Percentiles rank a stretch among this genome's conserved stretches.
phyloP scores from a whole-genome alignment of 1,140 invertebrate species.

The Microplitis demolitor region DNA sequence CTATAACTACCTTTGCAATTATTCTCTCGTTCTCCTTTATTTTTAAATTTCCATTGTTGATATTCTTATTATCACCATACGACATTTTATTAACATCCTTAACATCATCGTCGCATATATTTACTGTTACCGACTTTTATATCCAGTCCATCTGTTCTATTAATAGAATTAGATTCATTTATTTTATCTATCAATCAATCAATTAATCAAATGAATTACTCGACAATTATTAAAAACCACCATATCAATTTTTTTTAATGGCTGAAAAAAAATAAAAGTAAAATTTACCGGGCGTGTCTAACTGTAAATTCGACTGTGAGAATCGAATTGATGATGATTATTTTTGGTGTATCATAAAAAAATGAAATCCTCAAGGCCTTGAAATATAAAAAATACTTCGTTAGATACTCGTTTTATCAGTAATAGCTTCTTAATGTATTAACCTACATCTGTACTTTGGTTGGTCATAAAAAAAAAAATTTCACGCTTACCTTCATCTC shows the following conservation, averaged over 20 bases:
- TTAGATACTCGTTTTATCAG: too few species aligned
- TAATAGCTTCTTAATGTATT: too few species aligned
- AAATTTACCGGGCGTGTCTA: background rate
- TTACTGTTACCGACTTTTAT: background rate
- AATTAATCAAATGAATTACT: background rate
- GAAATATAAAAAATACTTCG: background rate
- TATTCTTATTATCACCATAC: background rate
- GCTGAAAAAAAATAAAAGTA: background rate
- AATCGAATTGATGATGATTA: slow-evolving; percentile 3
- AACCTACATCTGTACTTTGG: too few species aligned
- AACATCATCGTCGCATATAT: background rate
- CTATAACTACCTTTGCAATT: background rate
- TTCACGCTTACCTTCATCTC: too few species aligned
- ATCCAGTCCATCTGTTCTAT: too few species aligned
- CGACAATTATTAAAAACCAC: background rate
- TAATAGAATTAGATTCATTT: too few species aligned
- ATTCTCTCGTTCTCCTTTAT: background rate
- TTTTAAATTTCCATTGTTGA: background rate
- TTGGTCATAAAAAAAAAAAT: too few species aligned
- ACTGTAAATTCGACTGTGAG: slow-evolving; percentile 24
- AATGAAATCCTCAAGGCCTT: slow-evolving; percentile 8
- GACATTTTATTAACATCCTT: background rate
- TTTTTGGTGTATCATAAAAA: slow-evolving; percentile 4
- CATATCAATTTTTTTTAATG: background rate
- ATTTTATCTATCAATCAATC: too few species aligned